Conservation (phyloP, 2,113 vertebrate genomes). For the Melanotaenia duboulayi region DNA sequence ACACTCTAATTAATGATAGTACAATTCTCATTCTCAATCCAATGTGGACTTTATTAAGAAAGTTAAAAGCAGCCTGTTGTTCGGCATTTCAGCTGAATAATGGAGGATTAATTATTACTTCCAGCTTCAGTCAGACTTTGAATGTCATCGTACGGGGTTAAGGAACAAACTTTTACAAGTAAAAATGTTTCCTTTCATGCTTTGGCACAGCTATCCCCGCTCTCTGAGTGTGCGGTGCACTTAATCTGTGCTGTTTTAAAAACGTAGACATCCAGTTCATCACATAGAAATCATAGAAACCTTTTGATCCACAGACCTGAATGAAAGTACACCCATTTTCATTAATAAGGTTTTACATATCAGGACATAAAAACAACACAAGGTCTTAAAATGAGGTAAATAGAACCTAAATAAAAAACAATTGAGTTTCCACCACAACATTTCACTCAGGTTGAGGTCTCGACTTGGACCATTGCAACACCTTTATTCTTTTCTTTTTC, state of each 20-base stretch:
- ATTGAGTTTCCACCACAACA: too few species aligned
- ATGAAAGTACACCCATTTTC: background rate
- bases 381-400: background rate
- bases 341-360: background rate
- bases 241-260: background rate
- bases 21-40: slow-evolving; percentile 5
- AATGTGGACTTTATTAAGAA: slow-evolving; percentile 3
- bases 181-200: slow-evolving; percentile 30
- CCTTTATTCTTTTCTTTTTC: too few species aligned
- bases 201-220: slow-evolving; percentile 23
- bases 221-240: background rate
- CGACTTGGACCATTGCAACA: too few species aligned
- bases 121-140: slow-evolving; percentile 19
- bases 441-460: background rate
- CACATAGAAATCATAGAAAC: background rate
- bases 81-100: slow-evolving; percentile 14
- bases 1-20: background rate
- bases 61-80: slow-evolving; percentile 36
- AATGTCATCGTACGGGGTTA: slow-evolving; percentile 36
- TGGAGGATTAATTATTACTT: slow-evolving; percentile 36
- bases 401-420: background rate
- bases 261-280: background rate
- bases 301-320: background rate
- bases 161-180: slow-evolving; percentile 1
- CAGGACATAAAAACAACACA: background rate